Evolutionary conservation across 2,113 vertebrate species (phyloP).

Genomic region (Heterotis niloticus): DNA sequence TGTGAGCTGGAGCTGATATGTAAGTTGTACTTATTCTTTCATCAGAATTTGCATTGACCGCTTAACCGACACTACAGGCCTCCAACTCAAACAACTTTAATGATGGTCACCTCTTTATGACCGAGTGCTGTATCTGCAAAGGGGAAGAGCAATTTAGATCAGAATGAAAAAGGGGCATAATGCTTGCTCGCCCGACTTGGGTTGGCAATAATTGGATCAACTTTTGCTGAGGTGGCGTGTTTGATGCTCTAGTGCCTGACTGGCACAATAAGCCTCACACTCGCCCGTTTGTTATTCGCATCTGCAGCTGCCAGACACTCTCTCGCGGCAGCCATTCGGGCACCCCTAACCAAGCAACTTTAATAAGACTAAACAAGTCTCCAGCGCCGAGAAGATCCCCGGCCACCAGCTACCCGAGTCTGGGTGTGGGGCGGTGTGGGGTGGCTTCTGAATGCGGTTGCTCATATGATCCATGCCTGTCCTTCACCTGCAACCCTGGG

Average conservation of each 20-base stretch:
- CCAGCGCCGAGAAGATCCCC: slow-evolving; percentile 55
- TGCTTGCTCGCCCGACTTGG: slow-evolving; percentile 75
- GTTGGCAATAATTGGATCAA: slow-evolving; percentile 90
- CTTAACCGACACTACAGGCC: slow-evolving; percentile 95
- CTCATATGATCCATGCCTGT: slow-evolving; percentile 32
- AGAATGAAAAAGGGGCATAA: slow-evolving; percentile 82
- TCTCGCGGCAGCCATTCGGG: slow-evolving; percentile 72
- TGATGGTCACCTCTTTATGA: slow-evolving; percentile 96
- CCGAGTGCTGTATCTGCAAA: slow-evolving; percentile 83
- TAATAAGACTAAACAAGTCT: slow-evolving; percentile 77
- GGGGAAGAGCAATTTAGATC: slow-evolving; percentile 90
- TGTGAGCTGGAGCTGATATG: slow-evolving; percentile 99
- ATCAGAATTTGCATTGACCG: slow-evolving; percentile 99
- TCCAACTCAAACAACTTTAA: slow-evolving; percentile 99
- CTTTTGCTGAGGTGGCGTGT: slow-evolving; percentile 74
- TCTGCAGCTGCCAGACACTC: slow-evolving; percentile 79
- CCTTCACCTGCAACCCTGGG: neutral
- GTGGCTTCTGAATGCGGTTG: slow-evolving; percentile 60
- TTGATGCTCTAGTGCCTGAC: slow-evolving; percentile 82
- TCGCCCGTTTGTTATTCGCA: slow-evolving; percentile 70
- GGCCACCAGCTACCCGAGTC: slow-evolving; percentile 45
- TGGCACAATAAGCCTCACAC: slow-evolving; percentile 63
- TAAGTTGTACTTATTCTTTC: slow-evolving; percentile 99
- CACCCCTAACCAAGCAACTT: slow-evolving; percentile 80
- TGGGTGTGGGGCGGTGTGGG: slow-evolving; percentile 36